Base-by-base conservation (phyloP, 2,797 vertebrate species). In the Danionella dracula region DNA sequence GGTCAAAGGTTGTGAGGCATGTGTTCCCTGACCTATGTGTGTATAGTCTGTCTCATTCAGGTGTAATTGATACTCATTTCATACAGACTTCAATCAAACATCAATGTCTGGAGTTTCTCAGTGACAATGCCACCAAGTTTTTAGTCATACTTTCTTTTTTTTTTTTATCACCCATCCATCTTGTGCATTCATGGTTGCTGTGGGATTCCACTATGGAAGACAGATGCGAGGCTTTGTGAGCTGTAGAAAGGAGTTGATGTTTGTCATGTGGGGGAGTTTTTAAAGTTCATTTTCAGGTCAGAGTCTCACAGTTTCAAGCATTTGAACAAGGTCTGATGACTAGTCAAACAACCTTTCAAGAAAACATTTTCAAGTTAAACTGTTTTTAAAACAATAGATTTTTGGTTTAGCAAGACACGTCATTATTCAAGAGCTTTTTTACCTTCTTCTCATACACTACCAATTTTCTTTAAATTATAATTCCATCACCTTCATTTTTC, bases 171-270 rank as follows among this genome's bases (percentile, higher is more conserved):
- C 31, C 31, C 62, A 1, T 46, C 50, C 10, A 4, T 65, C 50
- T 45, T 13, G 34, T 1, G 13, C 37, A 3, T 31, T 44, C 16
- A 34, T 9, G 9, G 29, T 29, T 13, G 20, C 31, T 17, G 50
- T 59, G 17, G 3, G 31, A 34, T 45, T 65, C 35, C 17, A 17
- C 31, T 65, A 45, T 65, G 31, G 54, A 55, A 65, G 62, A 55
- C 49, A 27, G 50, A 65, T 65, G 20, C n/a, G 20, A 65, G 27
- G 31, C 8, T 45, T 19, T 17, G 40, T 13, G 23, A 29, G 20
- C 21, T 49, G 45, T 61, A 40, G 45, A 40, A 50, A 1, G 8
- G 38, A 55, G 62, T 65, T 64, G 51, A 16, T 45, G 13, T 45
- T 65, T 46, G 50, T 29, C 12, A 1, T 35, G 40, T 45, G 50